These are phyloP conservation scores for Atethmia centrago DNA, from an alignment of 2,888 invertebrate species.

Conservation along the genomic window DNA sequence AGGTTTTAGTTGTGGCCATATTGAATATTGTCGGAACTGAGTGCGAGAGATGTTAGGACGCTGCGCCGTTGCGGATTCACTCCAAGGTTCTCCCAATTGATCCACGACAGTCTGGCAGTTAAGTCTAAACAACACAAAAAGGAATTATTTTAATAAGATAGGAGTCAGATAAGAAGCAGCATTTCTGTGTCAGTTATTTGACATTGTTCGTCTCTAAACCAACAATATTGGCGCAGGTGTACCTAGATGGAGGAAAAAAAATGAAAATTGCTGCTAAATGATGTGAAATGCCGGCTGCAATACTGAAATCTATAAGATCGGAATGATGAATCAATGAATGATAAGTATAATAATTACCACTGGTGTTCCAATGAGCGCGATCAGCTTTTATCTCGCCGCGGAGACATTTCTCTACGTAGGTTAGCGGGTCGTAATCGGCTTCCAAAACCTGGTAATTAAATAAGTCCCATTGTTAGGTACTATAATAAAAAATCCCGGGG, in stretches of 20 bases:
- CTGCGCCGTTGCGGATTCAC: conserved; percentile 97
- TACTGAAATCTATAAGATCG: neutral
- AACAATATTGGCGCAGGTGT: neutral
- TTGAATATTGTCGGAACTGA: conserved; percentile 93
- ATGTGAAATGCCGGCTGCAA: neutral
- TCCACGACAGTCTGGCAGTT: conserved; percentile 99
- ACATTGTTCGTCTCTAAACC: neutral
- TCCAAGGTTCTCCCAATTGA: conserved; percentile 99
- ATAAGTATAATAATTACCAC: conserved; percentile 91
- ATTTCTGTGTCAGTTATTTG: neutral
- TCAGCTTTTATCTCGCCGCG: conserved; percentile 97
- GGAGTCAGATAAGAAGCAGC: too few relatives aligned
- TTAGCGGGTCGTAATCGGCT: conserved; percentile 97
- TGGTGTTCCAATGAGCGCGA: conserved; percentile 98
- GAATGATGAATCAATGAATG: neutral
- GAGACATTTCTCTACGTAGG: conserved; percentile 97
- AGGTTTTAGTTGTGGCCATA: conserved; percentile 81
- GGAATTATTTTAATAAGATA: neutral
- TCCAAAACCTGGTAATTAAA: conserved; percentile 93
- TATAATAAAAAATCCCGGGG: neutral
- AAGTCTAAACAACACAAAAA: conserved; percentile 92
- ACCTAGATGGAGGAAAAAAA: neutral
- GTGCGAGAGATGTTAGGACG: conserved; percentile 94
- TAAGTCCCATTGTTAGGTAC: neutral
- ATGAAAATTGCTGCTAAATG: neutral